These are phyloP conservation scores for Eucera pruinosa DNA, from an alignment of 2,888 invertebrate genomes.

Conservation along the genomic window DNA sequence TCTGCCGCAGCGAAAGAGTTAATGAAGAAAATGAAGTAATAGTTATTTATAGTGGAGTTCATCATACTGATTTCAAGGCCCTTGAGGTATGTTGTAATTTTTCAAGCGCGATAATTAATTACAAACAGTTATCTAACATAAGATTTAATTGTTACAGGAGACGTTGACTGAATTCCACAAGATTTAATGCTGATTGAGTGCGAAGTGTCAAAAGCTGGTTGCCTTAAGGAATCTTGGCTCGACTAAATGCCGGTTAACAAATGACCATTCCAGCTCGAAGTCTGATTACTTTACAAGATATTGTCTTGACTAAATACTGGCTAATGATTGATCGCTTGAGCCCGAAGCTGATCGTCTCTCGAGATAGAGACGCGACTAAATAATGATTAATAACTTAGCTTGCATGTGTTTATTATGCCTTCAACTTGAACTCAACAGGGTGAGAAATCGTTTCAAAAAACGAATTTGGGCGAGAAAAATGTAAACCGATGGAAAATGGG, in stretches of 20 bases:
- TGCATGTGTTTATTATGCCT: constrained; percentile 3
- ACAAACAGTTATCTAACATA: too few relatives aligned
- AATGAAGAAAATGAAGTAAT: too few relatives aligned
- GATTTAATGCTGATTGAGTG: constrained; percentile 21
- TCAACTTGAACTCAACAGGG: background rate
- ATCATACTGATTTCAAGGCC: too few relatives aligned
- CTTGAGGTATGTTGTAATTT: too few relatives aligned
- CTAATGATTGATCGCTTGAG: constrained; percentile 28
- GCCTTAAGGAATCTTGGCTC: constrained; percentile 6
- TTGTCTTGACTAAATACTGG: constrained; percentile 32
- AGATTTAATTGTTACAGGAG: background rate
- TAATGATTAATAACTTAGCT: constrained; percentile 36
- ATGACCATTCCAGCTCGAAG: constrained; percentile 19
- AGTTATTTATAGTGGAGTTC: too few relatives aligned
- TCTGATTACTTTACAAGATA: constrained; percentile 35
- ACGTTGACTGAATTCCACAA: background rate
- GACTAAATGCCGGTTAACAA: constrained; percentile 25
- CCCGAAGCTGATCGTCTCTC: constrained; percentile 17
- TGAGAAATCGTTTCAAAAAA: background rate
- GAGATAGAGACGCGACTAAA: constrained; percentile 28
- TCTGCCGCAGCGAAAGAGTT: too few relatives aligned
- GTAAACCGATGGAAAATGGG: background rate
- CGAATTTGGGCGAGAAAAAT: too few relatives aligned
- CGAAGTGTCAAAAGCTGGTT: constrained; percentile 13
- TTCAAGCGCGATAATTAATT: too few relatives aligned